These are phyloP conservation scores for Alligator sinensis DNA, from an alignment of 2,113 vertebrate genomes.

Conservation along the genomic window DNA sequence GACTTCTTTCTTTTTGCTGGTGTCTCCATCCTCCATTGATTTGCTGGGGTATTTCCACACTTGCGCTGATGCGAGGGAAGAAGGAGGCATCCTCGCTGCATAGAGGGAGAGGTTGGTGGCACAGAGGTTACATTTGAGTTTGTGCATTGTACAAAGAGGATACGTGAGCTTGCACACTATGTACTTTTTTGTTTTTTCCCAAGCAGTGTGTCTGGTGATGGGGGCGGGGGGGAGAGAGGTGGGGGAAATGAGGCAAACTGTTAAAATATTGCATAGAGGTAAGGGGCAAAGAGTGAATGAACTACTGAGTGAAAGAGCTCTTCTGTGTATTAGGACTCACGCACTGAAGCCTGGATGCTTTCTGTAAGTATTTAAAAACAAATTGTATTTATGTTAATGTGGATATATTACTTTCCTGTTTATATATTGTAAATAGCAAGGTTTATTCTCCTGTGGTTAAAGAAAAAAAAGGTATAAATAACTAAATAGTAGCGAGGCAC, in stretches of 20 bases:
- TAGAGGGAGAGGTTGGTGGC: constrained; percentile 30
- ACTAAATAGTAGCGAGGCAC: constrained; percentile 82
- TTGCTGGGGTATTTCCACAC: constrained; percentile 53
- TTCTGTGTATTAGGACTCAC: constrained; percentile 84
- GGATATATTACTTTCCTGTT: constrained; percentile 80
- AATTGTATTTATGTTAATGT: constrained; percentile 86
- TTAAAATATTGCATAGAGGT: background rate
- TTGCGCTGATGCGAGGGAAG: constrained; percentile 70
- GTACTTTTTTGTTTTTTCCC: background rate
- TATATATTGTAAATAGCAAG: constrained; percentile 86
- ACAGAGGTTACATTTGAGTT: background rate
- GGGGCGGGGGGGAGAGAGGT: background rate
- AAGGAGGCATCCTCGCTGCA: constrained; percentile 64
- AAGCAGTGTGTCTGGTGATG: background rate
- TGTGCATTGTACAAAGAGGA: background rate
- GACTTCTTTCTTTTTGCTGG: constrained; percentile 56
- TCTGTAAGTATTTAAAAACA: constrained; percentile 86
- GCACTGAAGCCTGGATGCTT: constrained; percentile 89
- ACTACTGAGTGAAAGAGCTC: constrained; percentile 93
- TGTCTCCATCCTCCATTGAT: constrained; percentile 65
- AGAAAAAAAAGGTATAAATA: constrained; percentile 70
- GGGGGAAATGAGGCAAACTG: background rate
- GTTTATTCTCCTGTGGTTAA: constrained; percentile 93
- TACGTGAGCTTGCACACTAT: constrained; percentile 4
- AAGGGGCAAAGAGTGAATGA: constrained; percentile 81